Evolutionary conservation across 2,113 vertebrate species (phyloP), one percentile per base, ranked within the genome.

Genomic region (Zosterops lateralis): DNA sequence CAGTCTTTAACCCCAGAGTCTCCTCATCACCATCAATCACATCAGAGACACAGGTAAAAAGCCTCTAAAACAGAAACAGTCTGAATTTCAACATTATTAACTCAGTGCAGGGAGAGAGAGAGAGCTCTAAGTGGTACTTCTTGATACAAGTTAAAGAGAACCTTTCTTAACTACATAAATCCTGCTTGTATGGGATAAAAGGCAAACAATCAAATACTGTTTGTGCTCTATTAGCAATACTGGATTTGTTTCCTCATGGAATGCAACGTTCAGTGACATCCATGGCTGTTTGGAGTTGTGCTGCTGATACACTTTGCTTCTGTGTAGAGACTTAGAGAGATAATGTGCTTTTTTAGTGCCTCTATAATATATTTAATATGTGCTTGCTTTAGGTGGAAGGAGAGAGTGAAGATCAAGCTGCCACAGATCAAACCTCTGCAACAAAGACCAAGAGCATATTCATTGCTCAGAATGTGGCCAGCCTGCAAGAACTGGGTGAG

Each of bases 381-480:
- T 50, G 13, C 32, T 87, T 84, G 9, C 81, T 94, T 75, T 68
- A 99, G 99, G 97, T 97, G 94, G 99, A 99, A 96, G 98, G 98
- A 92, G 99, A 99, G 92, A 97, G 87, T 2, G 99, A 99, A n/a
- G 99, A 99, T 73, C 98, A 98, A 95, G 92, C 97, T 28, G 96
- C 98, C 29, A 92, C 98, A 82, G 99, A 99, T 96, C 99, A 99
- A 93, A 98, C 98, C 56, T 96, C 98, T 95, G 98, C 98, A 66
- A 94, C 98, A 92, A 99, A 99, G 98, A 99, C 99, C 87, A 99
- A 99, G 98, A 99, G 98, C 95, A 98, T 99, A 83, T 99, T 99
- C 96, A 98, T 99, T 67, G 99, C 99, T 92, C 99, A 99, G 98
- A 99, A 99, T 17, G 99, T 99, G 95, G 99, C 99, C 95, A 99